phyloP scores from a whole-genome alignment of 2,113 vertebrate genomes.

The Eclectus roratus region DNA sequence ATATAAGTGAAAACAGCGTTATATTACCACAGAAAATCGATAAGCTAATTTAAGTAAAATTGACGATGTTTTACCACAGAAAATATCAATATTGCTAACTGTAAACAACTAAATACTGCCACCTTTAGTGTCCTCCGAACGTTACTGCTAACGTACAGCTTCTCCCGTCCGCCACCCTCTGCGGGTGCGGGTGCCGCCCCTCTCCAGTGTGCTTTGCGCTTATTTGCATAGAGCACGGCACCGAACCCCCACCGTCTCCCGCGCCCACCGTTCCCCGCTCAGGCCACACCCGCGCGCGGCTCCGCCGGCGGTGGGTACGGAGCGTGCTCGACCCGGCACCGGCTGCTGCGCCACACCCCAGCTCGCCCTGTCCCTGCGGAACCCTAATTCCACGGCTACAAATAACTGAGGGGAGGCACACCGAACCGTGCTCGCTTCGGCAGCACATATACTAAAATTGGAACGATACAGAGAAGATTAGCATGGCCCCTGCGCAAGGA shows the following conservation, averaged over 20 bases:
- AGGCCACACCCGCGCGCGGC: rapidly evolving
- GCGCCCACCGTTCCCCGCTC: rapidly evolving
- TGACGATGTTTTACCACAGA: background rate
- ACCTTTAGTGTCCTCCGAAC: background rate
- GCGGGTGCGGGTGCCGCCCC: rapidly evolving
- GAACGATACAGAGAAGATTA: conserved; percentile 35
- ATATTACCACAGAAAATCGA: background rate
- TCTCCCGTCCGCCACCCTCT: rapidly evolving
- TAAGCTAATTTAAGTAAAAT: background rate
- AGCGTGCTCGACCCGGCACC: rapidly evolving
- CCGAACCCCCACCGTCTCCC: rapidly evolving
- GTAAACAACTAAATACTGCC: background rate
- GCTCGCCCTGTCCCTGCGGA: rapidly evolving
- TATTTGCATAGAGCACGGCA: background rate
- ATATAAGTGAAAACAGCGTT: too few relatives aligned
- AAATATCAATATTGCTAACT: background rate
- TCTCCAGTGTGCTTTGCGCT: background rate
- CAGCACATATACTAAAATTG: background rate
- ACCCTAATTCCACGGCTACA: rapidly evolving
- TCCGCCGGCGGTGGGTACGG: rapidly evolving
- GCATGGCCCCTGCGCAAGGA: conserved; percentile 61
- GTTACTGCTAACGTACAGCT: rapidly evolving
- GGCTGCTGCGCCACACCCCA: rapidly evolving
- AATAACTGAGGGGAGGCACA: rapidly evolving
- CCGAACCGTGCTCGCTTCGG: background rate